phyloP scores from a whole-genome alignment of 2,797 vertebrate genomes.

The Novumbra hubbsi region DNA sequence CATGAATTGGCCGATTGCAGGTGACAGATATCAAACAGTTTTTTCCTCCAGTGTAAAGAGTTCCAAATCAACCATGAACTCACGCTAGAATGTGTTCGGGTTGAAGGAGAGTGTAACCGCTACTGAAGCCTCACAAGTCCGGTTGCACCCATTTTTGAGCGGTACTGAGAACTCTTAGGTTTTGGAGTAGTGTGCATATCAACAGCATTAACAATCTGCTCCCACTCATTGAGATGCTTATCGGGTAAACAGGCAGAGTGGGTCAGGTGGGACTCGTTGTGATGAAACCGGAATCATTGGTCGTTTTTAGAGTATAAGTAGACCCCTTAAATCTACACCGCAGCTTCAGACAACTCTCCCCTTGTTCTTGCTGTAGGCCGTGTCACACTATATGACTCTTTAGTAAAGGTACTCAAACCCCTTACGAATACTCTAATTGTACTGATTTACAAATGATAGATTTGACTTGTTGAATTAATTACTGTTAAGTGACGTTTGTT shows the following conservation, averaged over 20 bases:
- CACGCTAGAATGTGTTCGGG: neutral
- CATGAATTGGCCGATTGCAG: neutral
- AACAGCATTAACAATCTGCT: neutral
- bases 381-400: neutral
- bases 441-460: too few relatives aligned
- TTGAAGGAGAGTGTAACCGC: neutral
- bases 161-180: neutral
- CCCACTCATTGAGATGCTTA: neutral
- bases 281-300: neutral
- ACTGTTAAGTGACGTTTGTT: too few relatives aligned
- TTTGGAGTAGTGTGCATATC: constrained; percentile 1
- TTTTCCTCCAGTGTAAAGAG: neutral
- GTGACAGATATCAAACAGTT: neutral
- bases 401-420: too few relatives aligned
- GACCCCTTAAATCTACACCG: neutral
- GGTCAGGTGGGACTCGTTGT: neutral
- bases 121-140: neutral
- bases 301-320: too few relatives aligned
- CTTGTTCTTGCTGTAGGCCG: neutral
- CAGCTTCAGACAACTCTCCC: neutral
- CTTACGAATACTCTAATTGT: too few relatives aligned
- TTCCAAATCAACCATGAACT: constrained; percentile 10
- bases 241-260: neutral
- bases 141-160: neutral
- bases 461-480: too few relatives aligned